Evolutionary conservation across 1,140 invertebrate genomes (phyloP).

Genomic region (Procambarus virginalis): DNA sequence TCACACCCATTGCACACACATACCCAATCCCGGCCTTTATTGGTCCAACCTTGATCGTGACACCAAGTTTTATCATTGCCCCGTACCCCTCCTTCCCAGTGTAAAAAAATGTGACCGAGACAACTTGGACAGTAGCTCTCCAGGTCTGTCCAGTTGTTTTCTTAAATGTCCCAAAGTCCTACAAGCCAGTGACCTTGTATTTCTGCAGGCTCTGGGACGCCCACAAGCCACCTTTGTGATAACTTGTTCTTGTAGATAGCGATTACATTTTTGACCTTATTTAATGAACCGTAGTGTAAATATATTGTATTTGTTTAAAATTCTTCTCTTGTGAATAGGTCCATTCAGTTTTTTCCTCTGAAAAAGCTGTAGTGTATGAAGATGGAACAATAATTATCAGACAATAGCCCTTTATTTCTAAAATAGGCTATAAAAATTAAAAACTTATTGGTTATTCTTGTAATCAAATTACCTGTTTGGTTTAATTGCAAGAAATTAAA

Average conservation of each 20-base stretch:
- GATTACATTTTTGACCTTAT: constrained; percentile 13
- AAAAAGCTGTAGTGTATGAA: neutral
- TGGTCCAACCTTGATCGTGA: neutral
- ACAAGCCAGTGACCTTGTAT: neutral
- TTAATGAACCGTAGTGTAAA: constrained; percentile 16
- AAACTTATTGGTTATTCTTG: neutral
- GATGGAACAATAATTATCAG: neutral
- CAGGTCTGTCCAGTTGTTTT: neutral
- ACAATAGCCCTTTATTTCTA: neutral
- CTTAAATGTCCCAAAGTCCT: no score
- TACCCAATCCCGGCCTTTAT: neutral
- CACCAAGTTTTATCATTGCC: neutral
- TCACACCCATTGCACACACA: neutral
- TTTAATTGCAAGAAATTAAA: neutral
- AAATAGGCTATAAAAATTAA: neutral
- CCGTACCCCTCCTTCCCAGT: neutral
- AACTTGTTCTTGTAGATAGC: neutral
- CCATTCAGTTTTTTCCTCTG: neutral
- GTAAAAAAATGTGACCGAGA: neutral
- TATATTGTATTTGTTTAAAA: neutral
- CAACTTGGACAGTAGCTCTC: neutral
- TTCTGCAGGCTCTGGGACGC: neutral
- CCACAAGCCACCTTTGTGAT: neutral
- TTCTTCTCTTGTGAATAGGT: neutral
- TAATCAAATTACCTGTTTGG: no score